Conservation (phyloP, 2,113 vertebrate species). For the Atrichornis clamosus region DNA sequence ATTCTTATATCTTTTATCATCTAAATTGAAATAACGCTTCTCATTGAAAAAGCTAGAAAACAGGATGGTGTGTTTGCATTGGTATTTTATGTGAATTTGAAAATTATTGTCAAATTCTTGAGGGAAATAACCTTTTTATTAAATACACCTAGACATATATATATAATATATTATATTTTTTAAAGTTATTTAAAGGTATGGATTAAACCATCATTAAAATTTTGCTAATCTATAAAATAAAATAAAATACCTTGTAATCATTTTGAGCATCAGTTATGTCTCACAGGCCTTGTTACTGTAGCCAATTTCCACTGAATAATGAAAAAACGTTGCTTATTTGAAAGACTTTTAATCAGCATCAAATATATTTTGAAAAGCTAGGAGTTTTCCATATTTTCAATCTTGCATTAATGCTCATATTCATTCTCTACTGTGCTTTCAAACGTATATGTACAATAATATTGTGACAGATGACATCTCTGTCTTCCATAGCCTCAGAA, state of each 20-base stretch:
- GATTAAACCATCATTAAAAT: neutral
- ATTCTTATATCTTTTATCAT: neutral
- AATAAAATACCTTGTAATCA: neutral
- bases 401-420: neutral
- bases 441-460: neutral
- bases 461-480: neutral
- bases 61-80: neutral
- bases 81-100: neutral
- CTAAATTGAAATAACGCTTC: neutral
- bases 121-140: neutral
- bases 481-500: neutral
- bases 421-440: neutral
- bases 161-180: neutral
- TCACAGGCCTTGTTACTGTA: neutral
- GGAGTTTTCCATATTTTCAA: neutral
- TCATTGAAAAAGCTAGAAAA: neutral
- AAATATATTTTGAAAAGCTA: neutral
- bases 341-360: neutral
- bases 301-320: slow-evolving; percentile 11
- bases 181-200: neutral
- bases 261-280: neutral
- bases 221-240: neutral
- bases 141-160: neutral
- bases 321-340: neutral
- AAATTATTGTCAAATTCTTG: neutral